Conservation (phyloP, 2,113 vertebrate species). For the Catharus fuscescens region DNA sequence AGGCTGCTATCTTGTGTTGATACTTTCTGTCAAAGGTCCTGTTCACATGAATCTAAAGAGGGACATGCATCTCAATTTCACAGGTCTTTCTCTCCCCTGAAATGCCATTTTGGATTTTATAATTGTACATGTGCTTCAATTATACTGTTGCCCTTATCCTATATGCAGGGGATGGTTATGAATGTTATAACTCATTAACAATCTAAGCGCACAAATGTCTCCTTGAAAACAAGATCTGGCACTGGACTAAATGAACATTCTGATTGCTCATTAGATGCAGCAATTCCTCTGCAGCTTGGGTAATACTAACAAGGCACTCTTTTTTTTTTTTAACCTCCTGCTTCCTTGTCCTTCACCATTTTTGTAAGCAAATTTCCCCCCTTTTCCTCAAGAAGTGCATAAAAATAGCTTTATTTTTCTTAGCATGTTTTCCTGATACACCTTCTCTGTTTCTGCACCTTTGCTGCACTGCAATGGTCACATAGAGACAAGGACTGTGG, state of each 20-base stretch:
- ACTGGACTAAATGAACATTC: constrained; percentile 56
- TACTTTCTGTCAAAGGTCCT: not conserved
- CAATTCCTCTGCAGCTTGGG: not conserved
- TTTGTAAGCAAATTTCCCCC: not conserved
- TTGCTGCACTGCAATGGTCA: not conserved
- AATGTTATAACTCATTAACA: constrained; percentile 54
- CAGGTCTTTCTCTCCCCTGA: not conserved
- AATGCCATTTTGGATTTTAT: constrained; percentile 17
- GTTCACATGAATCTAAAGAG: not conserved
- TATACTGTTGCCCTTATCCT: constrained; percentile 8
- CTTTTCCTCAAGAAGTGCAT: not conserved
- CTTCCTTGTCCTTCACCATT: not conserved
- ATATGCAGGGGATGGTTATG: constrained; percentile 13
- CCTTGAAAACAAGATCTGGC: constrained; percentile 61
- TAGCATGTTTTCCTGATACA: not conserved
- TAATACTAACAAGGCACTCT: not conserved
- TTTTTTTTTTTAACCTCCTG: not conserved
- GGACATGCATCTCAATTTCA: not conserved
- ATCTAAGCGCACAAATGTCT: not conserved
- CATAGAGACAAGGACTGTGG: accelerated
- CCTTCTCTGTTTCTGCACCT: not conserved
- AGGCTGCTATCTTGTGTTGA: not conserved
- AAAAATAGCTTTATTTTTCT: not conserved
- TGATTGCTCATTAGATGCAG: constrained; percentile 61
- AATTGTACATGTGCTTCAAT: constrained; percentile 2